These are phyloP conservation scores for Spea hammondii DNA, from an alignment of 2,797 vertebrate species.

Conservation along the genomic window DNA sequence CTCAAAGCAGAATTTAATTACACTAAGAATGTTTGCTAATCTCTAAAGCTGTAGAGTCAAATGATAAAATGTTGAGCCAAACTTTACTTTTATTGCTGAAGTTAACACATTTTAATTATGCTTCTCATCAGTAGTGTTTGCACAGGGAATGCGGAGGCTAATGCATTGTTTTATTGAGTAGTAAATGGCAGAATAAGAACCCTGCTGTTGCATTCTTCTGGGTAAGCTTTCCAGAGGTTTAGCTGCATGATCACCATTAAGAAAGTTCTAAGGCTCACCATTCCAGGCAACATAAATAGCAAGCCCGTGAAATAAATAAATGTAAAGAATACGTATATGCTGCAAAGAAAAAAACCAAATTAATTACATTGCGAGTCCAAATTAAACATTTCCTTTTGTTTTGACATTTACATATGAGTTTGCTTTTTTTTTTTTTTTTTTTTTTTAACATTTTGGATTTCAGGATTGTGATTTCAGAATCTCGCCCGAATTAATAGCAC, in stretches of 20 bases:
- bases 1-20: constrained; percentile 45
- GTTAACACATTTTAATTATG: constrained; percentile 43
- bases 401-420: too few relatives aligned
- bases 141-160: neutral
- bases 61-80: constrained; percentile 39
- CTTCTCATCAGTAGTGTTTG: constrained; percentile 30
- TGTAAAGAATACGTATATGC: too few relatives aligned
- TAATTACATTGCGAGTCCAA: too few relatives aligned
- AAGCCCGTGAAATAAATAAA: too few relatives aligned
- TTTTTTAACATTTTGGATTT: too few relatives aligned
- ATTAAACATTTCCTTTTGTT: too few relatives aligned
- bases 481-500: too few relatives aligned
- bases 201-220: neutral
- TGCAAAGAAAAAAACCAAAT: too few relatives aligned
- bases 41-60: constrained; percentile 47
- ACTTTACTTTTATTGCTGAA: constrained; percentile 32
- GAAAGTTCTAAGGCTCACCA: too few relatives aligned
- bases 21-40: constrained; percentile 48
- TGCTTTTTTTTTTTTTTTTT: too few relatives aligned
- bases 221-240: neutral
- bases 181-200: neutral
- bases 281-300: neutral
- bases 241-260: too few relatives aligned
- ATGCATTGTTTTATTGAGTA: constrained; percentile 24
- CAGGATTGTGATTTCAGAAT: too few relatives aligned